A percentile compares a stretch with the other conserved stretches of the same genome.
Conservation (phyloP, 2,888 invertebrate species). For the Crematogaster levior region DNA sequence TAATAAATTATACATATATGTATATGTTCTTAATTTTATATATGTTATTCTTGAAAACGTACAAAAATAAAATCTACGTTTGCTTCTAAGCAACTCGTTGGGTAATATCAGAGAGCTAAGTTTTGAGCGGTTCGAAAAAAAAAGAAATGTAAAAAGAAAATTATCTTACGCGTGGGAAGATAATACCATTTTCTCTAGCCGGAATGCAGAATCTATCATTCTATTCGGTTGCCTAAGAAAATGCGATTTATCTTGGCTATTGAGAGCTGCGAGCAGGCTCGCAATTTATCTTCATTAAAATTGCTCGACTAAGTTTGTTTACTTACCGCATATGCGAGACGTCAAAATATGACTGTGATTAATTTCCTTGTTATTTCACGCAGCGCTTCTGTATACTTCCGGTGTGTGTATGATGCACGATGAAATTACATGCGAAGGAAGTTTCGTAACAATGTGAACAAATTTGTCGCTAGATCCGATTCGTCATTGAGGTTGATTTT, state of each 20-base stretch:
- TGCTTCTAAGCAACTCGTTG: background rate
- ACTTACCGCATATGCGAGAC: conserved; percentile 46
- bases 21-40: background rate
- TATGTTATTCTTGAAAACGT: background rate
- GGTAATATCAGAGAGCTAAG: background rate
- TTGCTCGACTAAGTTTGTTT: conserved; percentile 50
- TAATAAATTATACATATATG: background rate
- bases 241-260: conserved; percentile 42
- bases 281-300: conserved; percentile 51
- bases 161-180: background rate
- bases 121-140: background rate
- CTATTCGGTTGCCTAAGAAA: conserved; percentile 13
- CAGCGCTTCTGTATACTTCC: conserved; percentile 25
- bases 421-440: conserved; percentile 19
- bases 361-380: conserved; percentile 40
- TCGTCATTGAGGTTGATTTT: conserved; percentile 13
- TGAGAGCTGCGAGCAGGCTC: background rate
- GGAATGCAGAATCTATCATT: conserved; percentile 37
- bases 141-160: background rate
- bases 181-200: background rate
- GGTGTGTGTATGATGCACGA: background rate
- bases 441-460: conserved; percentile 14
- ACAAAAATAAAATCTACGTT: background rate
- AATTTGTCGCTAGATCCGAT: conserved; percentile 15
- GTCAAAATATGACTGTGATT: conserved; percentile 49